Conservation (phyloP, 2,113 vertebrate species). For the Lepisosteus oculatus region DNA sequence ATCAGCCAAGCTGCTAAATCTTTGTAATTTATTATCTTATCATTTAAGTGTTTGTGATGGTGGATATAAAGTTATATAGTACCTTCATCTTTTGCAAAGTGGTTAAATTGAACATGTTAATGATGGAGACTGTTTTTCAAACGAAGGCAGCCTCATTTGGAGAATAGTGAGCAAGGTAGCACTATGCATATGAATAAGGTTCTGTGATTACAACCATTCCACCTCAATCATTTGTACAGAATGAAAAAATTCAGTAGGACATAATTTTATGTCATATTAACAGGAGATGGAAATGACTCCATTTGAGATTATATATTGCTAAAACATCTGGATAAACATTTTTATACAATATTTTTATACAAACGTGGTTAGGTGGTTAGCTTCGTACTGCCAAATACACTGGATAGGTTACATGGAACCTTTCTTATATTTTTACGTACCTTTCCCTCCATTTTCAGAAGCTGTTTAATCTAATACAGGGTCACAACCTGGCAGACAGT, state of each 20-base stretch:
- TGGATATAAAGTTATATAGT: conserved; percentile 1
- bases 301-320: no score
- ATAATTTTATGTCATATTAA: no score
- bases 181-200: neutral
- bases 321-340: no score
- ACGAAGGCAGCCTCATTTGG: neutral
- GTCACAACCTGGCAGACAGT: no score
- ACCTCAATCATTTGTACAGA: neutral
- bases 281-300: no score
- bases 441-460: no score
- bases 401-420: no score
- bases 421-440: no score
- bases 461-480: no score
- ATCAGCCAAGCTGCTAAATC: conserved; percentile 8
- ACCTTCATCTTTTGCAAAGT: neutral
- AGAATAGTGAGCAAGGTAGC: neutral
- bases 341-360: no score
- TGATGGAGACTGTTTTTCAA: neutral
- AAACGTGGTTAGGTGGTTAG: no score
- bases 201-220: neutral
- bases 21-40: conserved; percentile 19
- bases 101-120: conserved; percentile 12
- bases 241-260: neutral
- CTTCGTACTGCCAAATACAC: no score
- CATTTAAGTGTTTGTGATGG: conserved; percentile 7